These are phyloP conservation scores for Pterocles gutturalis DNA, from an alignment of 2,113 vertebrate genomes.

Conservation along the genomic window DNA sequence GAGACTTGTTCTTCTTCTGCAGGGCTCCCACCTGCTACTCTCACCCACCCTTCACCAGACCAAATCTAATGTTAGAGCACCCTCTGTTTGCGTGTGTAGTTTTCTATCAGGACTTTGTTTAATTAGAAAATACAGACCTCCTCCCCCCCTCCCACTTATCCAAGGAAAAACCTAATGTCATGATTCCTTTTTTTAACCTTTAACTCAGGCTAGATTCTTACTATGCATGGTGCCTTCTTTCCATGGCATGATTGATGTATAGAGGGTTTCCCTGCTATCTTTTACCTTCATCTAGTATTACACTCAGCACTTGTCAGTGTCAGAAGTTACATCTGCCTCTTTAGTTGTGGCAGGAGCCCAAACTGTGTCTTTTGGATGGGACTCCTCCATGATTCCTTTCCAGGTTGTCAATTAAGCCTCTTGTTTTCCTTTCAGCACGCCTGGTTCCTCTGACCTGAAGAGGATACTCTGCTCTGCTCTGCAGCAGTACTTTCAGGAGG, in stretches of 20 bases:
- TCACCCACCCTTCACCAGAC: neutral
- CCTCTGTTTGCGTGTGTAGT: neutral
- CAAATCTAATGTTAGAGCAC: neutral
- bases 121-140: neutral
- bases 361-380: neutral
- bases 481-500: neutral
- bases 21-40: neutral
- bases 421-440: neutral
- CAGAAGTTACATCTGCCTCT: conserved; percentile 21
- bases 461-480: neutral
- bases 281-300: neutral
- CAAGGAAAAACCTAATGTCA: neutral
- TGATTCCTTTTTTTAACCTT: neutral
- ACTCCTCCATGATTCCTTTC: neutral
- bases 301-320: conserved; percentile 5
- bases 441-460: neutral
- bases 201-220: neutral
- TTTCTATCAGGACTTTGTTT: neutral
- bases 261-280: neutral
- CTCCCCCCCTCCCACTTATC: neutral
- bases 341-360: neutral
- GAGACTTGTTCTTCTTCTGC: neutral
- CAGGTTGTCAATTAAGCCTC: neutral
- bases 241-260: neutral
- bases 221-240: neutral